Conservation (phyloP, 2,888 invertebrate species). For the Ectropis crepuscularia region DNA sequence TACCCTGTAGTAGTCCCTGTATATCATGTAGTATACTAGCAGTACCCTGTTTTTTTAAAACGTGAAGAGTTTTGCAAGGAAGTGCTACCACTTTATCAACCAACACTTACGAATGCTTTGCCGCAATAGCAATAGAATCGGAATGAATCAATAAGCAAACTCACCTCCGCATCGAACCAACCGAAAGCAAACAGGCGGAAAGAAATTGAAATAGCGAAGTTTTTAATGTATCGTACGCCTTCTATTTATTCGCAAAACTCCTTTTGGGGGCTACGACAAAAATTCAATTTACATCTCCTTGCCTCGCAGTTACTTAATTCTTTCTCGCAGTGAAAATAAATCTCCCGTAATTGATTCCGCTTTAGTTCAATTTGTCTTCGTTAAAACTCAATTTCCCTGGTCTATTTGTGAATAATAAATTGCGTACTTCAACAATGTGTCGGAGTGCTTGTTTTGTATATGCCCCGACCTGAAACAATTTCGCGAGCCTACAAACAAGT, state of each 20-base stretch:
- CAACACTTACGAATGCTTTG: neutral
- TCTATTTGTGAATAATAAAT: constrained; percentile 83
- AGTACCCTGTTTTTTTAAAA: neutral
- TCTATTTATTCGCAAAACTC: constrained; percentile 58
- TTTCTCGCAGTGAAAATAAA: constrained; percentile 79
- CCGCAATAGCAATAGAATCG: constrained; percentile 8
- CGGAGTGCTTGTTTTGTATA: constrained; percentile 64
- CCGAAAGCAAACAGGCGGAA: constrained; percentile 45
- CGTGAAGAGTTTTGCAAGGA: neutral
- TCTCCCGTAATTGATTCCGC: constrained; percentile 82
- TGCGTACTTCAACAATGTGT: constrained; percentile 71
- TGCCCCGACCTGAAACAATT: constrained; percentile 63
- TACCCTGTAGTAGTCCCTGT: too few relatives aligned
- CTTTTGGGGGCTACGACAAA: constrained; percentile 68
- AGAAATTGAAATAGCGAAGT: constrained; percentile 54
- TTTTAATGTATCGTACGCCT: constrained; percentile 58
- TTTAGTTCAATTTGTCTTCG: constrained; percentile 84
- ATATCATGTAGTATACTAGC: too few relatives aligned
- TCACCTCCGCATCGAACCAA: constrained; percentile 23
- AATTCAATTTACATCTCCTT: constrained; percentile 80
- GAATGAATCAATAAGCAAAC: constrained; percentile 24
- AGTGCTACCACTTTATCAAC: too few relatives aligned
- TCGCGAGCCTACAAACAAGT: constrained; percentile 65
- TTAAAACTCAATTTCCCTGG: constrained; percentile 82
- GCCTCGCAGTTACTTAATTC: constrained; percentile 77